Evolutionary conservation across 2,888 invertebrate genomes (phyloP).

Genomic region (Megalurothrips usitatus): DNA sequence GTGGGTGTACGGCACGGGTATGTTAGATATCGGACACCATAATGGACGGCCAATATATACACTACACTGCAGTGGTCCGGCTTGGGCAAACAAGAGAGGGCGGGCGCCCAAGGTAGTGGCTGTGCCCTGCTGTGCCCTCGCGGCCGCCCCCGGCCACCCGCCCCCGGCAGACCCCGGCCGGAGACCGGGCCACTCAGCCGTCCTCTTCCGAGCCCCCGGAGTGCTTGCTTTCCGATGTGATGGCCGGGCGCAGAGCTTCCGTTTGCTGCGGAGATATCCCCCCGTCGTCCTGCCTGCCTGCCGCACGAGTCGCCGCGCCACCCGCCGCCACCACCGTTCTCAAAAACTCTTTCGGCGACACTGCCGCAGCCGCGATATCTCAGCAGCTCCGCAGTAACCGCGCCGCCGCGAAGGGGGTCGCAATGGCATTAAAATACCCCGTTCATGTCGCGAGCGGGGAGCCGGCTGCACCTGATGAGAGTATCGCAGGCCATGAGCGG

Average conservation of each 20-base stretch:
- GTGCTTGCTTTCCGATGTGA: constrained; percentile 17
- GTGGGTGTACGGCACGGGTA: neutral
- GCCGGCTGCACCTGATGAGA: no score
- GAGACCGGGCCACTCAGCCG: constrained; percentile 6
- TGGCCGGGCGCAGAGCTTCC: neutral
- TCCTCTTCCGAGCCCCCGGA: constrained; percentile 11
- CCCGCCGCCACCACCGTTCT: neutral
- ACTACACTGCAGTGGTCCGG: constrained; percentile 25
- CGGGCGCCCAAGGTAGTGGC: neutral
- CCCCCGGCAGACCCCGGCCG: neutral
- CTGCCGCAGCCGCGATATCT: no score
- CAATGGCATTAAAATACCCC: no score
- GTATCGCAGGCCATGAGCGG: no score
- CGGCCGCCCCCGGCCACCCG: neutral
- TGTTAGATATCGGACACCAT: constrained; percentile 24
- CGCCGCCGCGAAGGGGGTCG: no score
- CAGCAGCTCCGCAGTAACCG: no score
- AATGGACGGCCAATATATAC: constrained; percentile 23
- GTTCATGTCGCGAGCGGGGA: no score
- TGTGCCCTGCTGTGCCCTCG: no score
- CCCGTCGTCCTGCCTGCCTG: neutral
- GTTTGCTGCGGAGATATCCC: constrained; percentile 19
- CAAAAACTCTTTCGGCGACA: no score
- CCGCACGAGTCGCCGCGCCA: neutral
- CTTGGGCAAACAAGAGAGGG: constrained; percentile 12